Evolutionary conservation across 2,797 vertebrate species (phyloP).

Genomic region (Sebastes minor): DNA sequence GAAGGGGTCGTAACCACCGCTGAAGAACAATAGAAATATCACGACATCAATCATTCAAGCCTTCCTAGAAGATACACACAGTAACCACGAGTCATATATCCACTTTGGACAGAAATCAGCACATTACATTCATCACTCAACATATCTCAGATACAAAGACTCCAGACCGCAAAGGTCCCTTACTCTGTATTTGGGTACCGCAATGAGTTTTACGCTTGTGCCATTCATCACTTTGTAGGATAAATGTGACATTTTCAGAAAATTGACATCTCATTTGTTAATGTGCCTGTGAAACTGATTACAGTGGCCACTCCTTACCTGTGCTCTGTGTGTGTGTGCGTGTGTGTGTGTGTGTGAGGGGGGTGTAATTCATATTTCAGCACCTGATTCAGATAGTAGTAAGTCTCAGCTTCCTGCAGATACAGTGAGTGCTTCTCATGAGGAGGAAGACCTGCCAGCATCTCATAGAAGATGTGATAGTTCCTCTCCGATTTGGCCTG

Average conservation of each 20-base stretch:
- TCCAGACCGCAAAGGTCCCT: not conserved
- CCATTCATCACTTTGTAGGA: slow-evolving; percentile 36
- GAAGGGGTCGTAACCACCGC: not conserved
- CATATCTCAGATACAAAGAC: not conserved
- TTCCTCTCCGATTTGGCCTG: slow-evolving; percentile 96
- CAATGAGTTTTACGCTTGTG: slow-evolving; percentile 11
- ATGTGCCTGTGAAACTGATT: slow-evolving; percentile 35
- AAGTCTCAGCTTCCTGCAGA: slow-evolving; percentile 95
- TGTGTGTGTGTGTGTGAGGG: not conserved
- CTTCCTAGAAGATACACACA: not conserved
- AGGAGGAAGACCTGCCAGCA: slow-evolving; percentile 91
- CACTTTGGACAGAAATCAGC: not conserved
- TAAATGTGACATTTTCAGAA: slow-evolving; percentile 39
- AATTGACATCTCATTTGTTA: slow-evolving; percentile 54
- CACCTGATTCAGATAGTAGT: slow-evolving; percentile 98
- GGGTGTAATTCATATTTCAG: not conserved
- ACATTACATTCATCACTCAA: not conserved
- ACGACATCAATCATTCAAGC: not conserved
- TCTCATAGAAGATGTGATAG: slow-evolving; percentile 98
- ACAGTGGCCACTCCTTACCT: slow-evolving; percentile 34
- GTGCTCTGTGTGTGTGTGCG: not conserved
- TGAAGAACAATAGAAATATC: not conserved
- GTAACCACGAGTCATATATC: not conserved
- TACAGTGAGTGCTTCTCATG: slow-evolving; percentile 87
- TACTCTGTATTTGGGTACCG: not conserved